phyloP scores from a whole-genome alignment of 2,888 invertebrate genomes.

The Drosophila stalkeri region DNA sequence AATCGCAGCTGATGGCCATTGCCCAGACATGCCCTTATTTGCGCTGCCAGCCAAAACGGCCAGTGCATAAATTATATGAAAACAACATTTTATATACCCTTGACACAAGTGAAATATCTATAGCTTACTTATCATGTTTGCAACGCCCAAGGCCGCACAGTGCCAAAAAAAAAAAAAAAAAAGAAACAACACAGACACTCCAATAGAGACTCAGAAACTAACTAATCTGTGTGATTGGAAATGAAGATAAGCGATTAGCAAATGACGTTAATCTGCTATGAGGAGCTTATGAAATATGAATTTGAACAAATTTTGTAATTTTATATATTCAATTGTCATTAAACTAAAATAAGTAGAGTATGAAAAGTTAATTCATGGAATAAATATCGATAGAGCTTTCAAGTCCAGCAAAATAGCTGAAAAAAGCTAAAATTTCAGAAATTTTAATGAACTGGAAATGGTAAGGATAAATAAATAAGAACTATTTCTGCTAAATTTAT shows the following conservation, averaged over 20 bases:
- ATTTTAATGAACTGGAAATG: no score
- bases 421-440: no score
- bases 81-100: conserved; percentile 51
- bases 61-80: conserved; percentile 73
- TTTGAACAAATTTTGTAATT: no score
- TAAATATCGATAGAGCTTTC: no score
- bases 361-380: background rate
- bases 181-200: background rate
- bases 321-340: background rate
- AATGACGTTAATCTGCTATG: background rate
- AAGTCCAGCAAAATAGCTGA: no score
- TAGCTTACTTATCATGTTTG: conserved; percentile 52
- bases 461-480: no score
- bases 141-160: conserved; percentile 32
- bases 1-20: conserved; percentile 73
- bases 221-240: conserved; percentile 12
- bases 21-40: conserved; percentile 78
- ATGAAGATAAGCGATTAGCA: conserved; percentile 2
- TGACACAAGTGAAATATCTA: conserved; percentile 49
- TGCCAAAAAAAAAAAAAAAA: conserved; percentile 26
- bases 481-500: no score
- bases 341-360: background rate
- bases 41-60: conserved; percentile 74
- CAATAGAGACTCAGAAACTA: conserved; percentile 7
- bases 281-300: background rate